A percentile compares a stretch with the other conserved stretches of the same genome.
These are phyloP conservation scores for Geotrypetes seraphini DNA, from an alignment of 2,797 vertebrate species.

Conservation along the genomic window DNA sequence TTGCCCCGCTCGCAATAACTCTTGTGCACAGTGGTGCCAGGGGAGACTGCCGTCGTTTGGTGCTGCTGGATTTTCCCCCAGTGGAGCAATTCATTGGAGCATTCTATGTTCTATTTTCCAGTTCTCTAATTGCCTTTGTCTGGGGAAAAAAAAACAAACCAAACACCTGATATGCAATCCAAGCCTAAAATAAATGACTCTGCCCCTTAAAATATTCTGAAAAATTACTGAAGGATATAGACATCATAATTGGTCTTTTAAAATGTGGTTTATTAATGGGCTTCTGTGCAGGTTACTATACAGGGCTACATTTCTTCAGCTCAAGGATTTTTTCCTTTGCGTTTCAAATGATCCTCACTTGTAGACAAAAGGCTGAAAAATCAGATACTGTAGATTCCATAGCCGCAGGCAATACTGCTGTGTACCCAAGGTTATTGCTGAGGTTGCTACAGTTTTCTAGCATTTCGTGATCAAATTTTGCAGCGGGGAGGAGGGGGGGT, in stretches of 20 bases:
- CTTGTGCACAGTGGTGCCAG: constrained; percentile 21
- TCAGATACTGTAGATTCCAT: too few species aligned
- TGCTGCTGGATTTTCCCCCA: constrained; percentile 42
- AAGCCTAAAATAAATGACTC: constrained; percentile 51
- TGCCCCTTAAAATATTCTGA: constrained; percentile 54
- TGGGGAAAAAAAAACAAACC: too few species aligned
- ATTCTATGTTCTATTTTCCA: constrained; percentile 58
- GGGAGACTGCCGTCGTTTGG: constrained; percentile 42
- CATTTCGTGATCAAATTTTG: too few species aligned
- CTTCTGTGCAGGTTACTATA: constrained; percentile 10
- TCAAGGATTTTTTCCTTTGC: constrained; percentile 5
- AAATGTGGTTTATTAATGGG: constrained; percentile 22
- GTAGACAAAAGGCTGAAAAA: too few species aligned
- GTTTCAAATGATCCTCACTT: too few species aligned
- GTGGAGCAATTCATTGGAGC: constrained; percentile 40
- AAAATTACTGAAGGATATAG: constrained; percentile 24
- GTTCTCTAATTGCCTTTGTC: constrained; percentile 68
- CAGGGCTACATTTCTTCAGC: constrained; percentile 33
- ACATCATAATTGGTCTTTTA: constrained; percentile 44
- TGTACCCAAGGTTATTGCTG: too few species aligned
- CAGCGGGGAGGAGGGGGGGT: too few species aligned
- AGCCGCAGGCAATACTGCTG: too few species aligned
- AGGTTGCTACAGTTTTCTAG: too few species aligned
- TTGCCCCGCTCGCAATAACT: constrained; percentile 35
- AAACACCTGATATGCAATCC: constrained; percentile 44